Conservation (phyloP, 2,888 invertebrate species). For the Agriopis aurantiaria region DNA sequence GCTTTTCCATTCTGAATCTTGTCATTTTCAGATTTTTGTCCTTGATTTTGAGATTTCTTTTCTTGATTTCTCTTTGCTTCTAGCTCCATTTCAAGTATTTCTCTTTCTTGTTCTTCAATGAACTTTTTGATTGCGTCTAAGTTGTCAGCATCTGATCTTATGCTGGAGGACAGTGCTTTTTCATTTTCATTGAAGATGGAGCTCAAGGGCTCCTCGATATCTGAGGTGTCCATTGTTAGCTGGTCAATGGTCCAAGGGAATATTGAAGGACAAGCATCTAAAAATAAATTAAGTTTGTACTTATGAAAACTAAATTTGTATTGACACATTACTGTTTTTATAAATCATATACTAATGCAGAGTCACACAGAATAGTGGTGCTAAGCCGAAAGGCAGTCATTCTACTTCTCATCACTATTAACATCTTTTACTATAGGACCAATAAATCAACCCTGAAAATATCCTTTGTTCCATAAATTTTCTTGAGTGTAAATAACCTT, state of each 20-base stretch:
- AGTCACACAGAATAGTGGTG: no score
- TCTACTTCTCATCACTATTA: no score
- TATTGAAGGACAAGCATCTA: conserved; percentile 90
- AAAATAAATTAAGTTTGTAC: conserved; percentile 42
- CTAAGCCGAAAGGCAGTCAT: no score
- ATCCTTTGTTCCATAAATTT: no score
- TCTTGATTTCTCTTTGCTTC: conserved; percentile 10
- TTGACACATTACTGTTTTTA: no score
- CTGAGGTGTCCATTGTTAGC: conserved; percentile 51
- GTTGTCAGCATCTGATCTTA: conserved; percentile 70
- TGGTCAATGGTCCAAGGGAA: conserved; percentile 86
- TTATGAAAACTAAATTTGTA: no score
- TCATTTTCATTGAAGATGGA: conserved; percentile 25
- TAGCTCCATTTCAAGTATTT: conserved; percentile 43
- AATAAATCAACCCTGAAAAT: no score
- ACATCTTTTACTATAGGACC: no score
- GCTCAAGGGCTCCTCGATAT: conserved; percentile 23
- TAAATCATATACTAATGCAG: no score
- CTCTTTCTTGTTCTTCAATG: conserved; percentile 72
- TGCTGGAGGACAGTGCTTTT: conserved; percentile 51
- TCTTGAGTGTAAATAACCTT: no score
- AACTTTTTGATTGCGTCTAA: conserved; percentile 75
- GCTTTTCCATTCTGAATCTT: conserved; percentile 14
- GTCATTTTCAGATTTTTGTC: conserved; percentile 9
- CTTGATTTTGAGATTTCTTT: conserved; percentile 41